These are phyloP conservation scores for Borostomias antarcticus DNA, from an alignment of 2,797 vertebrate species.

Conservation along the genomic window DNA sequence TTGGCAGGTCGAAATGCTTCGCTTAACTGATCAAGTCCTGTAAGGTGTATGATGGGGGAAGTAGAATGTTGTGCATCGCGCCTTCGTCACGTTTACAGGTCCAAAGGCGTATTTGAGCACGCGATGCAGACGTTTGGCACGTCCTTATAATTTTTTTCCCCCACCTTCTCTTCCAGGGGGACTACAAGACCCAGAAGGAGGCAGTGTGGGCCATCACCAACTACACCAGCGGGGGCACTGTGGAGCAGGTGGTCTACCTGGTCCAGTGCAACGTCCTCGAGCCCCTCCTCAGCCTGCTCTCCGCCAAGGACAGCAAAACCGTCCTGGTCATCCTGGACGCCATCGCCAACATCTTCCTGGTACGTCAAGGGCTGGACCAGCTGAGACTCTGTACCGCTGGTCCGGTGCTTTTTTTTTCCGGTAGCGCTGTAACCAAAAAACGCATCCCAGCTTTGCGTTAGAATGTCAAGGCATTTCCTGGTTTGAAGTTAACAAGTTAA, in stretches of 20 bases:
- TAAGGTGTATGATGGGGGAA: too few species aligned
- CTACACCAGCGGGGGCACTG: conserved; percentile 90
- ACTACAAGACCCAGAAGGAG: conserved; percentile 92
- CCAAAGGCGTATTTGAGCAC: too few species aligned
- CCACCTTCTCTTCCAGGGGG: conserved; percentile 77
- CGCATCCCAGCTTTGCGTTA: too few species aligned
- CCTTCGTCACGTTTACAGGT: too few species aligned
- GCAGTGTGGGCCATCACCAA: conserved; percentile 94
- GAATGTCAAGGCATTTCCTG: too few species aligned
- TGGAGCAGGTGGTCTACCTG: conserved; percentile 87
- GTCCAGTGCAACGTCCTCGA: conserved; percentile 86
- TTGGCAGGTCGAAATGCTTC: too few species aligned
- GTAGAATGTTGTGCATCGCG: too few species aligned
- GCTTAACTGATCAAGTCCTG: too few species aligned
- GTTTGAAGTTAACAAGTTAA: too few species aligned
- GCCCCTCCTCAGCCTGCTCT: conserved; percentile 84
- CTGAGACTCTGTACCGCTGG: too few species aligned
- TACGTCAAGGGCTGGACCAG: conserved; percentile 55
- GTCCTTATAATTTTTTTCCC: background rate
- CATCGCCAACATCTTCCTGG: conserved; percentile 88
- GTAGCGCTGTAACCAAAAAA: too few species aligned
- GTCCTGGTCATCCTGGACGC: conserved; percentile 90
- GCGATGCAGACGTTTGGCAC: background rate
- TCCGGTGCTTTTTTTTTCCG: background rate
- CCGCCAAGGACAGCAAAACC: conserved; percentile 87